Evolutionary conservation across 2,888 invertebrate species (phyloP), one percentile per base, ranked within the genome.

Genomic region (Leptinotarsa haldemani): DNA sequence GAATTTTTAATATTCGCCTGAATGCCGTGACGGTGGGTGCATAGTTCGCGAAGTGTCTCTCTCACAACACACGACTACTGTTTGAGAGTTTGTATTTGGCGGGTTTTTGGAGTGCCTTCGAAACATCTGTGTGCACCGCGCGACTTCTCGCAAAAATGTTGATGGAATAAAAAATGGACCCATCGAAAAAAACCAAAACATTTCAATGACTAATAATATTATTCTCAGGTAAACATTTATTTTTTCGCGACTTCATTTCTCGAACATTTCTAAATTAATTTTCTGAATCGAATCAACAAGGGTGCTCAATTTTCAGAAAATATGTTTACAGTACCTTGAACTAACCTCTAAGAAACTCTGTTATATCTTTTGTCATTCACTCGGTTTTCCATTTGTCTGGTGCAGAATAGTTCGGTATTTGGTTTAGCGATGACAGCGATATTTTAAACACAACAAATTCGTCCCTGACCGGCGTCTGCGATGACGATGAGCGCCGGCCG

Each of bases 1-100:
- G 86, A 86, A 87, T 87, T 87, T 88, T 88, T 87, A 87, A 88
- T 87, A 87, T 85, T 84, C 85, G 84, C 82, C 83, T 83, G 85
- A 83, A 82, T 83, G 84, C 84, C 85, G 86, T 83, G 83, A 71
- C 69, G 69, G 65, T 70, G 63, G 64, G 70, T 73, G 65, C 73
- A 46, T 63, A 74, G 70, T 77, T 78, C 75, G 74, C 77, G 75
- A 70, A 70, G 74, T 75, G 75, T 73, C 50, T 70, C 69, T 16
- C 16, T 40, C 40, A 40, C 40, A 40, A 65, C 73, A 76, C 65
- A 68, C 70, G 63, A 71, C 74, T 70, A 74, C 71, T 58, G 68
- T 72, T 81, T 78, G 75, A 77, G 74, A 71, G 74, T 84, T 83
- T 80, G 83, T 84, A 84, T 84, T 81, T 84, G 83, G 84, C 85